Base-by-base conservation (phyloP, 2,888 invertebrate genomes). In the Drosophila atripex region DNA sequence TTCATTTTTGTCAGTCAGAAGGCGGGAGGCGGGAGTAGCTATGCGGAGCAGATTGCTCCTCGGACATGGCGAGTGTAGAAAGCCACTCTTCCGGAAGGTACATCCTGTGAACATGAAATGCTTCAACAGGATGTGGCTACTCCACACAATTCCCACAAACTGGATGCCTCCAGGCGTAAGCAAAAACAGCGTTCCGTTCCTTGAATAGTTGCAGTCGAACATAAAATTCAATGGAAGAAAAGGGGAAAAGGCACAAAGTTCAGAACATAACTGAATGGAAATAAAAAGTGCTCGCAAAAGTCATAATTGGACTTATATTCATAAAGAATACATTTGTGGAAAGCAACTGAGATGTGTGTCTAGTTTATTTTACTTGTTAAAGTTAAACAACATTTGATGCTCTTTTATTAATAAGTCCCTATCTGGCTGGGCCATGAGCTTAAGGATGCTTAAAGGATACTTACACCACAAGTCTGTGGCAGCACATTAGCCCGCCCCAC, bases 1-100 rank as follows among this genome's bases (percentile, higher is more conserved):
- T 70, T 68, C 23, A 49, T 51, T 56, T 56, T 25, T 25, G 1
- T 41, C 4, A 6, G n/a, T n/a, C n/a, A n/a, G n/a, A n/a, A n/a
- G n/a, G 39, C 9, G 6, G 4, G 16, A 2, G 7, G 35, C 2
- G 7, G 35, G 6, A 35, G 35, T n/a, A 14, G 6, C n/a, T n/a
- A 5, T 14, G 1, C 14, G 1, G 32, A 41, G 43, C 21, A 8
- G 45, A 4, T 41, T 8, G 39, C 39, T 18, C 32, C 63, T 53
- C 46, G 63, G 63, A 65, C 63, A 38, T 45, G 30, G 38, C 64
- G 64, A 52, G 65, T 64, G 52, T 30, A 51, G 51, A 14, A 35
- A 50, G 61, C 32, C 39, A 14, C 61, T 25, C n/a, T 32, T 32
- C 14, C 14, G 46, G n/a, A 5, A 25, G 25, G 47, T 12, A 14